These are phyloP conservation scores for Corythoichthys haematopterus DNA, from an alignment of 2,113 vertebrate genomes.

Conservation along the genomic window DNA sequence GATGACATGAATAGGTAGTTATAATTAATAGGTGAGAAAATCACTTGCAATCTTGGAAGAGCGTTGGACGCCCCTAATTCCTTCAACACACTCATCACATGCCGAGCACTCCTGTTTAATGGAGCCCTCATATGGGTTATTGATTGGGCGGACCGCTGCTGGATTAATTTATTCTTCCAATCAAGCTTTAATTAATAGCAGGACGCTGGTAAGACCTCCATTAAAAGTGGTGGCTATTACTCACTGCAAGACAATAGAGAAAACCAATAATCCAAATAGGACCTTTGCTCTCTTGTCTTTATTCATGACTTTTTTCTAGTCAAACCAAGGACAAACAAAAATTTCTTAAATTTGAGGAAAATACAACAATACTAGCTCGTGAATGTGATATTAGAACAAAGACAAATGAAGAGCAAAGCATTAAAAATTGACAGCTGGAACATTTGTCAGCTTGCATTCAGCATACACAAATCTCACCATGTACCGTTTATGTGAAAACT, in stretches of 20 bases:
- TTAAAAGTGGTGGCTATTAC: conserved; percentile 64
- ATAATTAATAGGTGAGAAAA: conserved; percentile 73
- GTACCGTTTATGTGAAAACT: conserved; percentile 53
- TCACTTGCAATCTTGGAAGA: conserved; percentile 57
- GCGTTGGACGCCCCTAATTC: conserved; percentile 49
- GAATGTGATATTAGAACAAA: neutral
- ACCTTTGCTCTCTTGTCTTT: conserved; percentile 32
- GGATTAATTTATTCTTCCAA: conserved; percentile 78
- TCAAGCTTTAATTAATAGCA: conserved; percentile 77
- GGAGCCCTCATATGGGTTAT: conserved; percentile 73
- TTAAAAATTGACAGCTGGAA: conserved; percentile 38
- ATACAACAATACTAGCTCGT: neutral
- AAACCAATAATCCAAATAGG: conserved; percentile 62
- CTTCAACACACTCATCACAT: conserved; percentile 48
- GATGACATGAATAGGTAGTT: conserved; percentile 55
- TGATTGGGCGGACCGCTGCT: conserved; percentile 66
- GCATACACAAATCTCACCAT: conserved; percentile 48
- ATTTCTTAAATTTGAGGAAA: neutral
- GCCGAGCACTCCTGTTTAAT: conserved; percentile 59
- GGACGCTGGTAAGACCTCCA: conserved; percentile 66
- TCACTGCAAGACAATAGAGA: conserved; percentile 49
- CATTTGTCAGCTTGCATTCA: conserved; percentile 49
- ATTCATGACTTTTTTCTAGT: conserved; percentile 5
- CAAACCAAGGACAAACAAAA: conserved; percentile 24
- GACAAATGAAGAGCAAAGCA: conserved; percentile 6